Base-by-base conservation (phyloP, 1,140 invertebrate genomes). In the Procambarus virginalis region DNA sequence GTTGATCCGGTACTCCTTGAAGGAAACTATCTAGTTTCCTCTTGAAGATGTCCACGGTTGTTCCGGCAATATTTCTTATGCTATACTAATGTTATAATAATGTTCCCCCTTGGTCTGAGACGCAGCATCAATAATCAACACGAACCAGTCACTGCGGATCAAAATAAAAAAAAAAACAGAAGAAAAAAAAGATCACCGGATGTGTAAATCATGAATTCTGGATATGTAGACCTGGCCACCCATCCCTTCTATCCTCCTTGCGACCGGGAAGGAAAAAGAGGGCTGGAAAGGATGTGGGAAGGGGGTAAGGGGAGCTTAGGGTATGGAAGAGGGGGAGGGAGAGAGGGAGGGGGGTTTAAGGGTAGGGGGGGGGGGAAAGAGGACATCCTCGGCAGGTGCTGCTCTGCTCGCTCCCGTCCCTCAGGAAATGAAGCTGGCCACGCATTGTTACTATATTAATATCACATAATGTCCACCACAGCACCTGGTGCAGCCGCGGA, bases 401-500 rank as follows among this genome's bases (percentile, higher is more conserved):
- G 84, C 0, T 45, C 46, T 60, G 58, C 75, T 86, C 75, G 73
- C 55, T 49, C 70, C 49, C 9, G 84, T 86, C 48, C 84, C 84
- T 86, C 84, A 86, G 84, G 75, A 86, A 86, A 78, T 86, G 49
- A 55, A 9, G 17, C 17, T 78, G 75, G 84, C 73, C 75, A 86
- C 84, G 84, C 84, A 49, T 86, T 22, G 84, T 77, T 86, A 60
- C 75, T 64, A 78, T 86, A 77, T 86, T 86, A 86, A 86, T 84
- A 84, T 55, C 82, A 84, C 8, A 70, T 73, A 58, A 76, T 64
- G 64, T 20, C 76, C 68, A 9, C 5, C 55, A 22, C 68, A 10
- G 45, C 76, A 78, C 76, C 76, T 78, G 76, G 76, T 46, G 76
- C 3, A 46, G 22, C 4, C 46, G 34, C 46, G n/a, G 12, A 49